A percentile compares a stretch with the other conserved stretches of the same genome.
phyloP scores from a whole-genome alignment of 2,888 invertebrate genomes.

The Ashinkailepas kermadecensis region DNA sequence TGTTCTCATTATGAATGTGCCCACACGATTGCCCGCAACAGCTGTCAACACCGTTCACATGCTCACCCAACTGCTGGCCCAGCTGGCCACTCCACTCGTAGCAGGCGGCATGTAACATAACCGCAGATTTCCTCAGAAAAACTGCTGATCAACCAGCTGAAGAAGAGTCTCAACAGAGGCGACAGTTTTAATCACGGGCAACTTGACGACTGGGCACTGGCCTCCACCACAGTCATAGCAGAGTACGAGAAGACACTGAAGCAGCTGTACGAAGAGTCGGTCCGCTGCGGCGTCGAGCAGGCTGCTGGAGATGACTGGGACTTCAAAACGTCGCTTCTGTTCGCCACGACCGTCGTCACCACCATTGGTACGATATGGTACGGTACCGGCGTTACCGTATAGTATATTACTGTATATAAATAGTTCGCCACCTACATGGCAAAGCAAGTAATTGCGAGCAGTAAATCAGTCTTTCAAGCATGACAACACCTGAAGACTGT shows the following conservation, averaged over 20 bases:
- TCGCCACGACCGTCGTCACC: conserved; percentile 77
- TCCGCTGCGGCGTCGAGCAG: conserved; percentile 39
- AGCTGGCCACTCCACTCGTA: neutral
- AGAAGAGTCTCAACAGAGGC: neutral
- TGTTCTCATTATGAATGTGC: too few relatives aligned
- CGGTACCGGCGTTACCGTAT: conserved; percentile 18
- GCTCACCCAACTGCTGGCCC: too few relatives aligned
- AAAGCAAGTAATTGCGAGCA: too few relatives aligned
- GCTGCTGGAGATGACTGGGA: conserved; percentile 56
- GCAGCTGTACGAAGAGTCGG: conserved; percentile 56
- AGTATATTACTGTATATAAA: too few relatives aligned
- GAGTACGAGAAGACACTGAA: conserved; percentile 73
- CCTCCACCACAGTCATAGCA: conserved; percentile 66
- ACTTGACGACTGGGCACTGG: conserved; percentile 58
- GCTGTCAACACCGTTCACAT: too few relatives aligned
- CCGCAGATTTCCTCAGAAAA: neutral
- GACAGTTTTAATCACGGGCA: conserved; percentile 58
- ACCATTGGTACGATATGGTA: conserved; percentile 64
- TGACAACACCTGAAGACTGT: too few relatives aligned
- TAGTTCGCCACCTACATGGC: too few relatives aligned
- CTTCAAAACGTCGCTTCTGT: conserved; percentile 72
- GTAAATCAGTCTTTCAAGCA: too few relatives aligned
- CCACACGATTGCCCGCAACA: too few relatives aligned
- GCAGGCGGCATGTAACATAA: neutral
- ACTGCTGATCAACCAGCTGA: neutral